Base-by-base conservation (phyloP, 2,888 invertebrate genomes). In the Euzetes globulus region DNA sequence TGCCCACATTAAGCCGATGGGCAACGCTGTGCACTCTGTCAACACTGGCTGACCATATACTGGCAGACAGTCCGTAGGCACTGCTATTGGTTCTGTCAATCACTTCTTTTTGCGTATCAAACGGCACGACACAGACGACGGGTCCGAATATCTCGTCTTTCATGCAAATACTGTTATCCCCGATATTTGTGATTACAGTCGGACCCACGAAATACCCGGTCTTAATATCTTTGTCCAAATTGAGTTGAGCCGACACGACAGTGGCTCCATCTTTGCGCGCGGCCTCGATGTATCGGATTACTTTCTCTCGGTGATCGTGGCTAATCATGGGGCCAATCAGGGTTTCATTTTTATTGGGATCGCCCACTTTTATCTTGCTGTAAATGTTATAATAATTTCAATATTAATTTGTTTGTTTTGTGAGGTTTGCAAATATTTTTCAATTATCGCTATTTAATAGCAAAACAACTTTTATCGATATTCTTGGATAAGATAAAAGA, bases 81-180 rank as follows among this genome's bases (percentile, higher is more conserved):
- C 29, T 19, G 52, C 80, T 77, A 77, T 86, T 86, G 1, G 84
- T 85, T 76, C 84, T 79, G 25, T 77, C 65, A 22, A 86, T 81
- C 1, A 83, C 85, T 79, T 84, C 83, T 19, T 81, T 78, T 71
- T 82, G 82, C 22, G 80, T 80, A 65, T 82, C 80, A 79, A 85
- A 85, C 9, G 83, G 83, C 3, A 82, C 80, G 33, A 86, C 78
- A 79, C 85, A 85, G 6, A 84, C 84, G 15, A 86, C 85, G 0
- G 86, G 86, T 0, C 86, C 86, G 80, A 87, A 87, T 47, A 87
- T 86, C 79, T 86, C 86, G 77, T 86, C 86, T 72, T 82, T 82
- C 83, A 86, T 85, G 72, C 84, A 81, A 5, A 81, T 79, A 2
- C 83, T 83, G 1, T 79, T 76, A 78, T 85, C 85, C 0, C 79